Evolutionary conservation across 2,888 invertebrate species (phyloP), one percentile per base, ranked within the genome.

Genomic region (Amphipoea lucens): DNA sequence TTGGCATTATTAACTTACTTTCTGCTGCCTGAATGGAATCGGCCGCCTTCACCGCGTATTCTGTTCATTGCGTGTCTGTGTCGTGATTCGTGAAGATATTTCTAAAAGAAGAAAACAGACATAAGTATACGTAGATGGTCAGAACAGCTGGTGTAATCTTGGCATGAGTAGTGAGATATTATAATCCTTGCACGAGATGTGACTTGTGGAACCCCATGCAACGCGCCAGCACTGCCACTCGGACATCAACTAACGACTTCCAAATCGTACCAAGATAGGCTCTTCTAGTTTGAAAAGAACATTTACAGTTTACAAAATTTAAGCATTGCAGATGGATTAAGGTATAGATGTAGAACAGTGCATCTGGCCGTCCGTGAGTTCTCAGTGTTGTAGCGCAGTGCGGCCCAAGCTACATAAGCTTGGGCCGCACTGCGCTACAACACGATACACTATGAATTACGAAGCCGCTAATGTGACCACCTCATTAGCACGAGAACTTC

Each of bases 51-150:
- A 0, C 99, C 99, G 76, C 99, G 98, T 92, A 99, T 98, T 92
- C 99, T 97, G 94, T 99, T 99, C 99, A 99, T 99, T 0, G 99
- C 99, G 94, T 99, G 99, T 84, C 98, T 97, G 95, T 99, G 99
- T 68, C 99, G 97, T 0, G 99, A 99, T 95, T 99, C 99, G 92
- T 99, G 99, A n/a, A 99, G 97, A 94, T 99, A 99, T 98, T 99
- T 99, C 98, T 99, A 96, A 72, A 97, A 92, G 23, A 48, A 20
- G 9, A 36, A 48, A 68, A 14, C n/a, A 54, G 4, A 29, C 9
- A 11, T 76, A 1, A 14, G 29, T 67, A 29, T 23, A 67, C 7
- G 20, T 42, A 67, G n/a, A 12, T 66, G 1, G 40, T 66, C 23
- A 74, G 17, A 40, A 70, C 3, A 48, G n/a, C 48, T 48, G 12